Conservation (phyloP, 2,113 vertebrate genomes). For the Thomomys bottae region DNA sequence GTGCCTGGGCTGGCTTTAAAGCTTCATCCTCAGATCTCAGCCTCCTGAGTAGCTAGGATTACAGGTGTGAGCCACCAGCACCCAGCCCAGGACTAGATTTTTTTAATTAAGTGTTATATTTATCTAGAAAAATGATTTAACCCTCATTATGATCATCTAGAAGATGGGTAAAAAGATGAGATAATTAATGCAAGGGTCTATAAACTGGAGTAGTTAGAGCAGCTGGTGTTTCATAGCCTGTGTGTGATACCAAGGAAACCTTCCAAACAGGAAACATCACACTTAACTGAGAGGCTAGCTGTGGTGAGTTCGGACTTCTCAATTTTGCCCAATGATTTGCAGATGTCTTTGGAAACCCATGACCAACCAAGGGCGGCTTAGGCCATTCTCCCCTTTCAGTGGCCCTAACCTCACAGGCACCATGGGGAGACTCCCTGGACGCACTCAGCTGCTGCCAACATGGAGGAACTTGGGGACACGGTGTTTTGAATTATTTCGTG, state of each 20-base stretch:
- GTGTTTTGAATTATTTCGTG: constrained; percentile 69
- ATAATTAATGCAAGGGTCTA: constrained; percentile 85
- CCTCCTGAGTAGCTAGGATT: too few species aligned
- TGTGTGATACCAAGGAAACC: constrained; percentile 89
- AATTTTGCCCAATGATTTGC: constrained; percentile 87
- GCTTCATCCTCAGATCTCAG: too few species aligned
- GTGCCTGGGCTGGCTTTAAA: too few species aligned
- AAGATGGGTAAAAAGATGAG: constrained; percentile 82
- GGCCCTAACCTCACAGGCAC: constrained; percentile 61
- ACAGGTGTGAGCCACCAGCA: too few species aligned
- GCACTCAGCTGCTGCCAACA: constrained; percentile 17
- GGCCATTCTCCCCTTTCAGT: constrained; percentile 62
- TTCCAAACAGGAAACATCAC: constrained; percentile 90
- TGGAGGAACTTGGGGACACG: constrained; percentile 52
- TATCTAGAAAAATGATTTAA: constrained; percentile 40
- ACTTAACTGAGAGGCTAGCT: constrained; percentile 81
- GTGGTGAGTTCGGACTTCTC: constrained; percentile 85
- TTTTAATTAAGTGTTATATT: constrained; percentile 62
- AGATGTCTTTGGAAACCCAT: constrained; percentile 86
- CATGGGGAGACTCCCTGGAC: constrained; percentile 30
- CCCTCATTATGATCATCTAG: constrained; percentile 70
- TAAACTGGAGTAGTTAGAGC: constrained; percentile 83
- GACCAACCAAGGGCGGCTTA: constrained; percentile 80
- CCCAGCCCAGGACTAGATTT: too few species aligned
- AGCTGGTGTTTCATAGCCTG: constrained; percentile 84